Evolutionary conservation across 1,140 invertebrate species (phyloP).

Genomic region (Neotoxoptera formosana): DNA sequence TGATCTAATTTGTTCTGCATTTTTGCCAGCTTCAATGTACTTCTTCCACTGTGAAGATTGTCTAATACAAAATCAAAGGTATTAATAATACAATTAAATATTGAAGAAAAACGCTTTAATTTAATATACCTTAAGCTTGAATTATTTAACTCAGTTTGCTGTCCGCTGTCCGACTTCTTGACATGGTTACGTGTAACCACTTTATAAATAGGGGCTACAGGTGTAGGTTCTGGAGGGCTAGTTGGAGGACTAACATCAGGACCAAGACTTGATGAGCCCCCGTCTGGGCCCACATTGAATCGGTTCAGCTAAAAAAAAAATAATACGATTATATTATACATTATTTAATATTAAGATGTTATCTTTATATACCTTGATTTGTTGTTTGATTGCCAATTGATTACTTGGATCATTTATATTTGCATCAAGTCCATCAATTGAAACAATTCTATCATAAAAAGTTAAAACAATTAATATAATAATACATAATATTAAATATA

Average conservation of each 20-base stretch:
- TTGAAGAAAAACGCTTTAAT: neutral
- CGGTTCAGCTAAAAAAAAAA: slow-evolving; percentile 46
- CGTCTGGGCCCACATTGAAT: slow-evolving; percentile 51
- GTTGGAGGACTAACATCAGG: slow-evolving; percentile 57
- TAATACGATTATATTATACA: neutral
- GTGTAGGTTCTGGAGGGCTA: slow-evolving; percentile 59
- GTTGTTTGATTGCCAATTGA: slow-evolving; percentile 26
- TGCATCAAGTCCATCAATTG: slow-evolving; percentile 17
- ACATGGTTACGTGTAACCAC: slow-evolving; percentile 66
- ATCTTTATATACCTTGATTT: slow-evolving; percentile 25
- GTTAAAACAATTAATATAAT: neutral
- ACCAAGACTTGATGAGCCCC: slow-evolving; percentile 57
- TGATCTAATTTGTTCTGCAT: slow-evolving; percentile 54
- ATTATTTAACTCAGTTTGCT: slow-evolving; percentile 66
- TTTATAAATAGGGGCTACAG: slow-evolving; percentile 65
- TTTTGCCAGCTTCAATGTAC: slow-evolving; percentile 66
- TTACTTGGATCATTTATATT: slow-evolving; percentile 24
- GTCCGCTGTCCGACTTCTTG: slow-evolving; percentile 69
- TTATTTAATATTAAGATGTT: neutral
- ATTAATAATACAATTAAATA: neutral
- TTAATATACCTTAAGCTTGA: slow-evolving; percentile 23
- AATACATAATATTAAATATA: neutral
- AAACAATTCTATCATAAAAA: slow-evolving; percentile 1
- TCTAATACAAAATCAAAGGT: slow-evolving; percentile 60
- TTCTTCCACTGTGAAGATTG: slow-evolving; percentile 70